phyloP scores from a whole-genome alignment of 2,797 vertebrate species.

The Salmo trutta region DNA sequence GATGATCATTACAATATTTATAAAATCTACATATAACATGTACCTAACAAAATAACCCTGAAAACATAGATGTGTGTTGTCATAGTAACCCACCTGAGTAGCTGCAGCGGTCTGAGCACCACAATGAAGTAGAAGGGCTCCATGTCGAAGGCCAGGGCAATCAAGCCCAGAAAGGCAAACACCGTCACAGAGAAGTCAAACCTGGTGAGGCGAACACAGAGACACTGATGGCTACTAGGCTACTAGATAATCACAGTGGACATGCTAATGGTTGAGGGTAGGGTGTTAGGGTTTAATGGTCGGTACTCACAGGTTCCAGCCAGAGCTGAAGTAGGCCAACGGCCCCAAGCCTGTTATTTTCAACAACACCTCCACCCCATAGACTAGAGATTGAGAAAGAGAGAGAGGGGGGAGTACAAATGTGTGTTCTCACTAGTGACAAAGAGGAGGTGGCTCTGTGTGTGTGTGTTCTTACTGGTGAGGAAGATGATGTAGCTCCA shows the following conservation, averaged over 20 bases:
- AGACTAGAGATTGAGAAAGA: conserved; percentile 77
- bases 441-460: no score
- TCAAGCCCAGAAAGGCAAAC: conserved; percentile 93
- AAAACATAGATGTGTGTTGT: background rate
- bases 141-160: conserved; percentile 91
- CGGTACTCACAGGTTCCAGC: conserved; percentile 94
- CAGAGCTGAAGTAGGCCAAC: conserved; percentile 91
- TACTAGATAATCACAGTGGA: background rate
- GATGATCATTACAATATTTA: background rate
- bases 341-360: conserved; percentile 93
- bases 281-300: no score
- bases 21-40: no score
- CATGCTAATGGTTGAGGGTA: background rate
- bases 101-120: conserved; percentile 90
- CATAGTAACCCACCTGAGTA: conserved; percentile 82
- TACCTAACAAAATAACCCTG: no score
- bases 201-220: conserved; percentile 62
- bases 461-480: conserved; percentile 81
- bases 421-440: no score
- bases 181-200: conserved; percentile 95
- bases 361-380: conserved; percentile 91
- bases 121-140: conserved; percentile 98
- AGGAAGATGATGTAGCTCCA: conserved; percentile 97
- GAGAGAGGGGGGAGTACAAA: background rate
- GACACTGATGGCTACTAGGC: background rate